These are phyloP conservation scores for Plotosus lineatus DNA, from an alignment of 2,113 vertebrate species.

Conservation along the genomic window DNA sequence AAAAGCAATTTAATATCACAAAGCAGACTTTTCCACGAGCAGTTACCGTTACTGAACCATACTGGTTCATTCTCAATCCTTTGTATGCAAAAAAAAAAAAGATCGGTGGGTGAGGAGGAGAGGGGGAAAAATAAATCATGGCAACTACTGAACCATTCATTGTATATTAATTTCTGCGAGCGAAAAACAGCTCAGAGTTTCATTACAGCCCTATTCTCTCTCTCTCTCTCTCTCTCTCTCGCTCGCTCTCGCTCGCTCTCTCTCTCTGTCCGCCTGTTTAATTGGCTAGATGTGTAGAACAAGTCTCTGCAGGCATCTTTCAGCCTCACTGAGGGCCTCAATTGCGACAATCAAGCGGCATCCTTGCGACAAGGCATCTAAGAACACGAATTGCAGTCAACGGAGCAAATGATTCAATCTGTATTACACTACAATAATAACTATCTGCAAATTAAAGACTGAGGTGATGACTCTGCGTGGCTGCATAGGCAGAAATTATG, in stretches of 20 bases:
- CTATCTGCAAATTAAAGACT: slow-evolving; percentile 42
- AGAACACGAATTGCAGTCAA: slow-evolving; percentile 36
- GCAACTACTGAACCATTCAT: background rate
- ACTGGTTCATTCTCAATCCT: background rate
- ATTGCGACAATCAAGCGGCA: slow-evolving; percentile 45
- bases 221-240: background rate
- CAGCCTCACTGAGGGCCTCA: slow-evolving; percentile 33
- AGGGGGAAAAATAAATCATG: background rate
- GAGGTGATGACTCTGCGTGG: background rate
- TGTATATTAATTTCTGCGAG: slow-evolving; percentile 25
- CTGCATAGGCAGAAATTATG: slow-evolving; percentile 14
- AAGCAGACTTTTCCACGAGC: background rate
- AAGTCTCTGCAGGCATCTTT: slow-evolving; percentile 39
- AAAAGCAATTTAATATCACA: background rate
- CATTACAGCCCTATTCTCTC: background rate
- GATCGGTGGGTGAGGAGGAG: background rate
- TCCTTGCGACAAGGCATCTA: slow-evolving; percentile 29
- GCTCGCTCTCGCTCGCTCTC: background rate
- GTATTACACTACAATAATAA: slow-evolving; percentile 52
- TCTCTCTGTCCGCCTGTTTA: slow-evolving; percentile 30
- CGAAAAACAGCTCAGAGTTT: background rate
- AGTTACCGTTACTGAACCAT: background rate
- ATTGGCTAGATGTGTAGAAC: slow-evolving; percentile 45
- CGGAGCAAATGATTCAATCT: slow-evolving; percentile 57
- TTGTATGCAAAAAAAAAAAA: background rate